Base-by-base conservation (phyloP, 2,888 invertebrate species). In the Lordiphosa fenestrarum region DNA sequence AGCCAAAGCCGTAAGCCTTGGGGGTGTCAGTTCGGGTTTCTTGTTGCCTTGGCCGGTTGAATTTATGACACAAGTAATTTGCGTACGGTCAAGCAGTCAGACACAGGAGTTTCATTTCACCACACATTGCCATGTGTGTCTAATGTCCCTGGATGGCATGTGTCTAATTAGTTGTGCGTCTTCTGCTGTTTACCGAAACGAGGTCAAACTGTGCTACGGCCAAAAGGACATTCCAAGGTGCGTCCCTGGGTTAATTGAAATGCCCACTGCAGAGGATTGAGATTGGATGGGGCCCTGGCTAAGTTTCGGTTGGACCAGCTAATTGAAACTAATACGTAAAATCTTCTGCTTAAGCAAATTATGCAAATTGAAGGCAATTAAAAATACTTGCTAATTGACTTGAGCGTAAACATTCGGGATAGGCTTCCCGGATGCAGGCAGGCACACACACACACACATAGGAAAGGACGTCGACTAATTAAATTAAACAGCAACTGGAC, bases 151-250 rank as follows among this genome's bases (percentile, higher is more conserved):
- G 19, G 41, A 54, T 74, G 78, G 70, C 78, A 72, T 78, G 78
- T 76, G 81, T 82, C 84, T 76, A 84, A 81, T 84, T 83, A 85
- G 85, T 70, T 83, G 76, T 85, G 81, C 82, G 74, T 81, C 82
- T 76, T 73, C 63, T 52, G 46, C 33, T 46, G 46, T 23, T 46
- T 23, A 63, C 61, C 71, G 36, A 66, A 71, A 74, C 69, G 73
- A 71, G 85, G 83, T 84, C 83, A 85, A 78, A 66, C 61, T 62
- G 64, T 62, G 50, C 61, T 30, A 15, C 13, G 66, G 25, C 25
- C 25, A 61, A 52, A 69, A 71, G 69, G 58, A 71, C 67, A 62
- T 53, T 58, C 48, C 55, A 77, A 78, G 77, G 77, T 78, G 82
- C 77, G 77, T 75, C 53, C 71, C 58, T 38, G 75, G 77, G 77